A percentile compares a stretch with the other conserved stretches of the same genome.
Evolutionary conservation across 2,113 vertebrate species (phyloP).

Genomic region (Cricetomys ansorgei): DNA sequence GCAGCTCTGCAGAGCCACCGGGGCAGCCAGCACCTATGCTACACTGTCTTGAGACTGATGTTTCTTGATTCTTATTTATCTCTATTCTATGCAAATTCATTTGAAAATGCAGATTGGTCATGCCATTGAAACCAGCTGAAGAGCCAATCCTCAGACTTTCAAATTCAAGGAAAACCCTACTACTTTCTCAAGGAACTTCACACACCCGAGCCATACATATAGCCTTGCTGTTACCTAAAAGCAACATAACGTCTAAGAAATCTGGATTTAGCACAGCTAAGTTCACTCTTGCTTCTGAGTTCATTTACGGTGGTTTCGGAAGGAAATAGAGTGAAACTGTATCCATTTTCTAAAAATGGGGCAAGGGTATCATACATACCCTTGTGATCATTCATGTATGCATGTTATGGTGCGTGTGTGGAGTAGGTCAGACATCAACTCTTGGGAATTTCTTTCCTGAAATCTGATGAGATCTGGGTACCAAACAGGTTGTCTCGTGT

Average conservation of each 20-base stretch:
- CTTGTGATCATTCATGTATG: background rate
- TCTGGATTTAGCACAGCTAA: background rate
- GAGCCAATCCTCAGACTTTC: background rate
- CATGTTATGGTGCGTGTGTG: background rate
- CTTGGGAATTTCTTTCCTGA: background rate
- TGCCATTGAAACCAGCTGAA: background rate
- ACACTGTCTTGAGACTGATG: background rate
- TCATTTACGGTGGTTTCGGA: background rate
- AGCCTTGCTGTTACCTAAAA: background rate
- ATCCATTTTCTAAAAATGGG: background rate
- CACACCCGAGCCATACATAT: background rate
- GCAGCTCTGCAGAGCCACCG: background rate
- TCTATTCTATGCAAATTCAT: background rate
- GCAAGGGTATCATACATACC: background rate
- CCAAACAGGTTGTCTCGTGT: background rate
- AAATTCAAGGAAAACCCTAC: background rate
- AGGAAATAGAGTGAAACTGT: background rate
- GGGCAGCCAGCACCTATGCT: background rate
- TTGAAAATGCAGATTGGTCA: background rate
- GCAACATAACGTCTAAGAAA: background rate
- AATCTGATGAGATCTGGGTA: background rate
- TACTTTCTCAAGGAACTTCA: background rate
- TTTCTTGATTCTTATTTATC: background rate
- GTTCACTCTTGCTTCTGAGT: background rate
- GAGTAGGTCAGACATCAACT: background rate